Evolutionary conservation across 2,797 vertebrate species (phyloP).

Genomic region (Hipposideros larvatus): DNA sequence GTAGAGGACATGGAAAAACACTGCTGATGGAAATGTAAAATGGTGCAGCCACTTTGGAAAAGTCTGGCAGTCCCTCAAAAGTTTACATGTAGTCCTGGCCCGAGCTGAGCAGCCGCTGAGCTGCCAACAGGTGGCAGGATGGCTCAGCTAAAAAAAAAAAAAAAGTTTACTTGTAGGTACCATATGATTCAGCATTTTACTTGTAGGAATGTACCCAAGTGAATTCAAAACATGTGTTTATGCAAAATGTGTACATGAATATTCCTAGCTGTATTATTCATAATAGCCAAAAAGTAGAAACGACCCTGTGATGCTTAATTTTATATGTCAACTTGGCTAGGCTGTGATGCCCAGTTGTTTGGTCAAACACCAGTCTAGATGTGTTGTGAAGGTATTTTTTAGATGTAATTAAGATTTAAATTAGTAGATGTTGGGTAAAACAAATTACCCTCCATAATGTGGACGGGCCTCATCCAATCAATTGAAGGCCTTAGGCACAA

Average conservation of each 20-base stretch:
- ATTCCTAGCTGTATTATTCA: conserved; percentile 40
- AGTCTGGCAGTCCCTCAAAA: conserved; percentile 35
- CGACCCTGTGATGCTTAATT: neutral
- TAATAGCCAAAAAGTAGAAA: conserved; percentile 2
- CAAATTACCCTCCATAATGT: neutral
- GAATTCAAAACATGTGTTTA: conserved; percentile 28
- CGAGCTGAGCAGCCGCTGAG: no score
- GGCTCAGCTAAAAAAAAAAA: no score
- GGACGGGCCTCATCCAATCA: neutral
- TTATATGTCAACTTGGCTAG: conserved; percentile 5
- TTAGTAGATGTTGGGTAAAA: neutral
- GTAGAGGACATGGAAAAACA: neutral
- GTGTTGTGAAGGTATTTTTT: neutral
- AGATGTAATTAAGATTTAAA: conserved; percentile 10
- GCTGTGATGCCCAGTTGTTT: conserved; percentile 17
- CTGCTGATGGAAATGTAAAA: conserved; percentile 32
- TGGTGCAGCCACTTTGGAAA: conserved; percentile 35
- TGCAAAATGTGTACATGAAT: neutral
- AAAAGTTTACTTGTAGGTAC: conserved; percentile 12
- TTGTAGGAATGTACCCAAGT: neutral
- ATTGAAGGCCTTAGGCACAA: neutral
- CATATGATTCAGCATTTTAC: conserved; percentile 31
- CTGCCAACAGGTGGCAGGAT: no score
- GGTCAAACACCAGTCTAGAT: neutral
- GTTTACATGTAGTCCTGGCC: neutral